phyloP scores from a whole-genome alignment of 1,140 invertebrate species.

The Rhagoletis zephyria region DNA sequence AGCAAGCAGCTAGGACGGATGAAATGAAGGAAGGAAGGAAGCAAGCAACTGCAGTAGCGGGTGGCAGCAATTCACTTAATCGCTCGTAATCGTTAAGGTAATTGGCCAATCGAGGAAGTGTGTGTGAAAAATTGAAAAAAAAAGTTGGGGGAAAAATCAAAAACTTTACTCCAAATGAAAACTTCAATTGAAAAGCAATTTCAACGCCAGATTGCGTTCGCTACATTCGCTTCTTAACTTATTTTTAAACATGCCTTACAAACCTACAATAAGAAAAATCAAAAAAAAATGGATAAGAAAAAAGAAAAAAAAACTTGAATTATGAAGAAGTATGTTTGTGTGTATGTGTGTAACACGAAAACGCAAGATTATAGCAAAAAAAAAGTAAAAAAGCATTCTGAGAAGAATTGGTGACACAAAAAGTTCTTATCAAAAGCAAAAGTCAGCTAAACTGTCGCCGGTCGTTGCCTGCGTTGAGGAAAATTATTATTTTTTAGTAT shows the following conservation, averaged over 20 bases:
- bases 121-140: slow-evolving; percentile 4
- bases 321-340: no score
- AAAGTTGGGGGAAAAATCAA: neutral
- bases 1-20: no score
- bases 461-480: neutral
- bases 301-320: neutral
- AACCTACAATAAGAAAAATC: no score
- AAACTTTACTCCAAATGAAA: slow-evolving; percentile 25
- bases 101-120: slow-evolving; percentile 21
- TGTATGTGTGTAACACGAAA: neutral
- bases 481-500: neutral
- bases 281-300: no score
- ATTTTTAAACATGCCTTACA: neutral
- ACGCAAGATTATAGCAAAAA: neutral
- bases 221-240: neutral
- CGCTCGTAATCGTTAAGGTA: slow-evolving; percentile 44
- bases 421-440: neutral
- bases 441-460: slow-evolving; percentile 27
- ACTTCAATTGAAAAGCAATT: slow-evolving; percentile 39
- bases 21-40: neutral
- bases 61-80: slow-evolving; percentile 36
- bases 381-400: neutral
- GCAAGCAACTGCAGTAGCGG: slow-evolving; percentile 18
- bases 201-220: slow-evolving; percentile 13
- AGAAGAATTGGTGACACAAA: neutral